Base-by-base conservation (phyloP, 2,113 vertebrate genomes). In the Ictalurus punctatus region DNA sequence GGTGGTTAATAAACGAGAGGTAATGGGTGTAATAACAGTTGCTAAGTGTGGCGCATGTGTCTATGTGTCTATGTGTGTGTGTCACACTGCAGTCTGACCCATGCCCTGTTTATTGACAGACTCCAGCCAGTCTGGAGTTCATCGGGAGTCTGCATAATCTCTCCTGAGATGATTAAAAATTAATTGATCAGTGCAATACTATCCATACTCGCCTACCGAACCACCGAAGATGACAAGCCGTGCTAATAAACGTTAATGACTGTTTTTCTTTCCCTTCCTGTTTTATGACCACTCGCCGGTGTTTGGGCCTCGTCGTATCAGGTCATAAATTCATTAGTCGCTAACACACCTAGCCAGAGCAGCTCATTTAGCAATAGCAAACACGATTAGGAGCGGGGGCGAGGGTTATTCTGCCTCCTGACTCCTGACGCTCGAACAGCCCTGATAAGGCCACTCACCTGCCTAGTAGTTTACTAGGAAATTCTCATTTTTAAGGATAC, bases 71-170 rank as follows among this genome's bases (percentile, higher is more conserved):
- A 44, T 80, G 48, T 83, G 58, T 83, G 81, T 61, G 81, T 83
- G 17, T 40, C 34, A 63, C 58, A 63, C 58, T 93, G 93, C 91
- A 79, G 84, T 90, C 79, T 91, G 92, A 92, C 92, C 92, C 91
- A 91, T 91, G 91, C 94, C 95, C 93, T 95, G 94, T 94, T 93
- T 95, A 95, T 96, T 95, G 95, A 96, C 95, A 95, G 95, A 95
- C 95, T 96, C 95, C 95, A 94, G 94, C 93, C 95, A 94, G 95
- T 96, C 95, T 96, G 95, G 94, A 95, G 95, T 96, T 95, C 94
- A 96, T 95, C 76, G 79, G 91, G 88, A 93, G 92, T 93, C 93
- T 88, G 81, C 61, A 92, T 95, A 95, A 96, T 96, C 95, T 93
- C 92, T 88, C 92, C 63, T 87, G 92, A 93, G 93, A 82, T 91